Evolutionary conservation across 2,888 invertebrate genomes (phyloP).

Genomic region (Timandra comae): DNA sequence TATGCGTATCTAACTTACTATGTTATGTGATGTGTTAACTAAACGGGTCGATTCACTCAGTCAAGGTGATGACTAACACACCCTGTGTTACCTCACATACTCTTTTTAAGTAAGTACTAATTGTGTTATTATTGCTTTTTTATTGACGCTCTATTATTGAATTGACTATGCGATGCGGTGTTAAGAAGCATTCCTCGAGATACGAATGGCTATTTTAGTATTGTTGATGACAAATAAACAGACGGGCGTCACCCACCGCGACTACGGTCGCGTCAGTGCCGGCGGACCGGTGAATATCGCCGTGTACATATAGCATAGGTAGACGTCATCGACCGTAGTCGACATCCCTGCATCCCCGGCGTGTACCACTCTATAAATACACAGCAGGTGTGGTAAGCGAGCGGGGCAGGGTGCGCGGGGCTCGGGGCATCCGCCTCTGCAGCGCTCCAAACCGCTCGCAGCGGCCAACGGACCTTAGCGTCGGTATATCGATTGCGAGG

Average conservation of each 20-base stretch:
- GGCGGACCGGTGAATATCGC: constrained; percentile 28
- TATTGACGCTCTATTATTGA: no score
- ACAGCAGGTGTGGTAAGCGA: constrained; percentile 71
- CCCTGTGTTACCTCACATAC: no score
- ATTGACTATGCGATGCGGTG: no score
- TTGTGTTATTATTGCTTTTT: no score
- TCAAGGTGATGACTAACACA: no score
- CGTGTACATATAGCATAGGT: constrained; percentile 37
- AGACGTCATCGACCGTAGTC: constrained; percentile 50
- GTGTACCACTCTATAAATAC: constrained; percentile 72
- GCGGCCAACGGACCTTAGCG: constrained; percentile 77
- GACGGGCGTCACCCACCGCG: constrained; percentile 46
- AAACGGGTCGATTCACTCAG: no score
- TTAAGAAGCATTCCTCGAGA: constrained; percentile 35
- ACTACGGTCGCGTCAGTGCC: constrained; percentile 24
- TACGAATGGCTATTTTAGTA: constrained; percentile 55
- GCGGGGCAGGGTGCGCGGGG: constrained; percentile 47
- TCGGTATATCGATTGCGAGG: constrained; percentile 77
- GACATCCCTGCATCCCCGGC: constrained; percentile 71
- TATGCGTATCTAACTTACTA: constrained; percentile 5
- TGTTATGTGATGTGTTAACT: no score
- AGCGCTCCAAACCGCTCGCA: constrained; percentile 70
- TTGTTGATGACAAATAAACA: constrained; percentile 60
- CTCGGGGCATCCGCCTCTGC: constrained; percentile 71
- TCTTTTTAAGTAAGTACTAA: no score